Base-by-base conservation (phyloP, 1,140 invertebrate species). In the Chymomyza costata region DNA sequence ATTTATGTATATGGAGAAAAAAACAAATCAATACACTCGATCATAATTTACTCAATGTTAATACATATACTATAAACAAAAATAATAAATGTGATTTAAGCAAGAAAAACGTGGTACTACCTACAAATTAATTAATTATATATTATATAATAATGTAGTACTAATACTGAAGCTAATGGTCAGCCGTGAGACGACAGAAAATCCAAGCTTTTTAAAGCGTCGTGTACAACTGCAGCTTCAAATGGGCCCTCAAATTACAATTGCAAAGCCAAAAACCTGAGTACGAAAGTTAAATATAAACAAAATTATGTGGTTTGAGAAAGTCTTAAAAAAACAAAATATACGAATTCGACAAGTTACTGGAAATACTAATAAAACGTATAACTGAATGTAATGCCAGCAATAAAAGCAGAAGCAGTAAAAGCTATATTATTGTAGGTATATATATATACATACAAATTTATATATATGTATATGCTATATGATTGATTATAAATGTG, bases 51-150 rank as follows among this genome's bases (percentile, higher is more conserved):
- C 71, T 78, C 71, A 78, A 78, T 78, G 71, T 78, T 78, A 71
- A 71, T 71, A n/a, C n/a, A n/a, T n/a, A n/a, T n/a, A n/a, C n/a
- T n/a, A 71, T 71, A 62, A 68, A 35, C 31, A 45, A 18, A 67
- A 51, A 57, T 76, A 78, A 78, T 78, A 78, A 80, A 80, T 78
- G 71, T 78, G 71, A 78, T 78, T 78, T 78, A 78, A 80, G 73
- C 52, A 67, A 39, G 53, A 65, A 8, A 63, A 76, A 49, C 58
- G 66, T 62, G 68, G 65, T 63, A 68, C 63, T 68, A 62, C 61
- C 57, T 53, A 63, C n/a, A 30, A 48, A 48, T 25, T 15, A 50
- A 46, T 18, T 39, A 62, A 52, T 51, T 49, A 56, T 61, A 61
- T 56, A 61, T 56, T 52, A 56, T 50, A 61, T 35, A 40, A 56